Conservation (phyloP, 2,113 vertebrate species). For the Scomber japonicus region DNA sequence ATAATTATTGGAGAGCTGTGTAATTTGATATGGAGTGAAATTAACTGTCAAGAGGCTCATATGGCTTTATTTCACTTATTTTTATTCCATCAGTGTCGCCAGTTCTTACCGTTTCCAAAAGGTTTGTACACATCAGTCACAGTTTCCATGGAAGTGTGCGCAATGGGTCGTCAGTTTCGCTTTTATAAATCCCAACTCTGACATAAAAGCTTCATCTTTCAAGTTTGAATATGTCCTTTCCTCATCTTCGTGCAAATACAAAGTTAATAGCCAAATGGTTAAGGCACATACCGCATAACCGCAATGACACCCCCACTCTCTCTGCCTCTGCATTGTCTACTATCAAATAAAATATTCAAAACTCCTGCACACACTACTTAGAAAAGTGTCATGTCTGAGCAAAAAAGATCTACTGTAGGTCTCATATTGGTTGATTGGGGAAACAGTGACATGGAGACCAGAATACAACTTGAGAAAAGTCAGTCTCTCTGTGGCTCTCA, state of each 20-base stretch:
- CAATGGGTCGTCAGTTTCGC: neutral
- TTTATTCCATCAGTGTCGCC: constrained; percentile 3
- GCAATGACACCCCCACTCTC: too few species aligned
- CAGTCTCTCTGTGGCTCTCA: constrained; percentile 3
- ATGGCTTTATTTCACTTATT: neutral
- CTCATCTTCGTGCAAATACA: neutral
- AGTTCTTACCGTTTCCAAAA: neutral
- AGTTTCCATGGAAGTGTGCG: constrained; percentile 3
- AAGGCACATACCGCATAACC: too few species aligned
- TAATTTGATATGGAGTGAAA: constrained; percentile 9
- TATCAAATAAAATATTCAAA: neutral
- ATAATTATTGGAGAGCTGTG: neutral
- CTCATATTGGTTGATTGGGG: neutral
- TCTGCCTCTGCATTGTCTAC: too few species aligned
- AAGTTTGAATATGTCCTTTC: too few species aligned
- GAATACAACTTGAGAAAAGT: constrained; percentile 28
- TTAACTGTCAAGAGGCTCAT: neutral
- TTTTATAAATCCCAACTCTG: neutral
- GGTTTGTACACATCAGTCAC: neutral
- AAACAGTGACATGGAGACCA: neutral
- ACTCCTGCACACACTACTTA: neutral
- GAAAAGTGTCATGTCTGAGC: neutral
- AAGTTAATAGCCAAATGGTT: neutral
- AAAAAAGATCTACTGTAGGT: too few species aligned
- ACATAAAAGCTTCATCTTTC: constrained; percentile 10